phyloP scores from a whole-genome alignment of 1,140 invertebrate genomes.

The Cydia fagiglandana region DNA sequence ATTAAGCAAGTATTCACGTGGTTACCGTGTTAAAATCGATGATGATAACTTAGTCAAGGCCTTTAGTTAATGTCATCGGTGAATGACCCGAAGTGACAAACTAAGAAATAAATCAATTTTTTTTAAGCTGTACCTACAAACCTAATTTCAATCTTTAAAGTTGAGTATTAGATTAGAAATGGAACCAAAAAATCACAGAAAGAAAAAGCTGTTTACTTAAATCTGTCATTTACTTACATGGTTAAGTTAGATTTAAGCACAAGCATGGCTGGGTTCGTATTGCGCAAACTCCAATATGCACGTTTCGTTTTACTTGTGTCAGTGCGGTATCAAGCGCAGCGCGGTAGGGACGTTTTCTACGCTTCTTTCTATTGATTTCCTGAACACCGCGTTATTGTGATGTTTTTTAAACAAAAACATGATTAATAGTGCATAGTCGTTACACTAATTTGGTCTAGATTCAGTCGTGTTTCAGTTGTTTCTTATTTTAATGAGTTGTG shows the following conservation, averaged over 20 bases:
- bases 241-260: conserved; percentile 36
- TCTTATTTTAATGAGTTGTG: conserved; percentile 17
- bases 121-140: not conserved
- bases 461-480: conserved; percentile 33
- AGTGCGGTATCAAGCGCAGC: conserved; percentile 52
- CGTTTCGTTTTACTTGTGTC: conserved; percentile 39
- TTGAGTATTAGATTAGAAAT: not conserved
- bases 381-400: conserved; percentile 56
- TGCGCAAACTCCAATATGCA: conserved; percentile 62
- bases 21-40: conserved; percentile 17
- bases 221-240: conserved; percentile 29
- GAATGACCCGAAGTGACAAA: conserved; percentile 9
- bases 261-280: conserved; percentile 40
- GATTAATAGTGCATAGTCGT: conserved; percentile 41
- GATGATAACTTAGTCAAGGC: not conserved
- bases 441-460: conserved; percentile 34
- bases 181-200: not conserved
- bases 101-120: not conserved
- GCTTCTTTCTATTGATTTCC: conserved; percentile 49
- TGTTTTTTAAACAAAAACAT: conserved; percentile 56
- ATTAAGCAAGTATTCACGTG: not conserved
- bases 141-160: not conserved
- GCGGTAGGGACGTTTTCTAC: conserved; percentile 40
- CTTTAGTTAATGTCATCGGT: conserved; percentile 11
- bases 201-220: not conserved